Evolutionary conservation across 37 sponge, comb jelly and placozoan genomes (phyloP).

Genomic region (Halichondria panicea): DNA sequence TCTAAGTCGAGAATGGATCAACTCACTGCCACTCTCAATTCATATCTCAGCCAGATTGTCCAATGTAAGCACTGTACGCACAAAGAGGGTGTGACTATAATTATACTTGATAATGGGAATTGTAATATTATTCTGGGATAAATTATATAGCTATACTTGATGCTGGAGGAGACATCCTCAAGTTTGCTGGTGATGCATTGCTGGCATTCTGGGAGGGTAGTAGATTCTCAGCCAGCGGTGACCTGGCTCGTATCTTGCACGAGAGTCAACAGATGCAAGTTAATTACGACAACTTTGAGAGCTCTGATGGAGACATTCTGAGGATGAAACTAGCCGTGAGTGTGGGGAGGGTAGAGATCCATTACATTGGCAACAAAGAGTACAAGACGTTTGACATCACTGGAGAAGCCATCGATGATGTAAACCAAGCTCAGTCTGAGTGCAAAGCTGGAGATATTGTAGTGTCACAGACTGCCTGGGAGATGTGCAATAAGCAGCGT

Average conservation of each 20-base stretch:
- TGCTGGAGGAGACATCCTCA: conserved; percentile 86
- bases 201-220: conserved; percentile 84
- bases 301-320: conserved; percentile 51
- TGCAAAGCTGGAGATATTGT: conserved; percentile 81
- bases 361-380: conserved; percentile 62
- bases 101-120: background rate
- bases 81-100: background rate
- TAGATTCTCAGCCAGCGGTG: conserved; percentile 41
- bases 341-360: conserved; percentile 66
- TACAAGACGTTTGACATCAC: conserved; percentile 74
- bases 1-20: conserved; percentile 74
- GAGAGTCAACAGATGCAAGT: conserved; percentile 75
- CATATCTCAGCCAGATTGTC: conserved; percentile 83
- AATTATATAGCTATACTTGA: conserved; percentile 56
- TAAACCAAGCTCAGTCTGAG: conserved; percentile 74
- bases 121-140: background rate
- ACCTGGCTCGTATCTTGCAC: conserved; percentile 51
- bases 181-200: conserved; percentile 97
- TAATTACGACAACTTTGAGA: conserved; percentile 73
- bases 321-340: conserved; percentile 81
- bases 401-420: conserved; percentile 87
- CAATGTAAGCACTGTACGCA: conserved; percentile 62
- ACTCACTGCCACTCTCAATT: conserved; percentile 82
- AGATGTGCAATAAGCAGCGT: conserved; percentile 52
- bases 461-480: conserved; percentile 73